A percentile compares a stretch with the other conserved stretches of the same genome.
Evolutionary conservation across 2,797 vertebrate species (phyloP).

Genomic region (Diglossa cyanea): DNA sequence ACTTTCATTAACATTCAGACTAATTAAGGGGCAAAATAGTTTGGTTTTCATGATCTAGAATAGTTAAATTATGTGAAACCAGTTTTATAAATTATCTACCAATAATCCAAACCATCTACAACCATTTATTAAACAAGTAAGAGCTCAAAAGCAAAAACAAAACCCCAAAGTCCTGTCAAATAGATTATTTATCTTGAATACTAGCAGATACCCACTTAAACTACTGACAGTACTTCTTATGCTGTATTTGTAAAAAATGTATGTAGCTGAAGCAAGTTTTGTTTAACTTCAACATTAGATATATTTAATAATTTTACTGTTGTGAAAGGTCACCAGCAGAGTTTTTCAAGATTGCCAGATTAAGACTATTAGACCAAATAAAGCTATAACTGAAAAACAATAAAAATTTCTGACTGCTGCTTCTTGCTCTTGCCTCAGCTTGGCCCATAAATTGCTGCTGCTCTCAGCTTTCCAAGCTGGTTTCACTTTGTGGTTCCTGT

Average conservation of each 20-base stretch:
- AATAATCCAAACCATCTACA: neutral
- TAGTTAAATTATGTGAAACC: neutral
- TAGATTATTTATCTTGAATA: neutral
- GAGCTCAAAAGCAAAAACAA: neutral
- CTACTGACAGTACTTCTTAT: neutral
- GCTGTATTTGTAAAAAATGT: neutral
- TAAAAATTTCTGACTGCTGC: neutral
- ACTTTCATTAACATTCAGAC: neutral
- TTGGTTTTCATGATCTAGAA: neutral
- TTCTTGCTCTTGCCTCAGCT: neutral
- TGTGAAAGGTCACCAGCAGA: neutral
- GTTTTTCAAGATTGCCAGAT: neutral
- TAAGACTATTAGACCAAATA: neutral
- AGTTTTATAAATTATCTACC: neutral
- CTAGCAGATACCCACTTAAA: neutral
- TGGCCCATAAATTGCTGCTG: neutral
- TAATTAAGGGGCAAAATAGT: neutral
- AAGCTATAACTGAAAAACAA: neutral
- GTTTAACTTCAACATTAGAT: neutral
- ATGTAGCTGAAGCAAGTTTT: neutral
- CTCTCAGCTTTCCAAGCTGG: neutral
- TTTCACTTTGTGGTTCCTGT: conserved; percentile 29
- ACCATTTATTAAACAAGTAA: neutral
- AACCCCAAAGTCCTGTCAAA: neutral
- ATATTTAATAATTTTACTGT: neutral